Base-by-base conservation (phyloP, 2,113 vertebrate species). In the Callaeas wilsoni region DNA sequence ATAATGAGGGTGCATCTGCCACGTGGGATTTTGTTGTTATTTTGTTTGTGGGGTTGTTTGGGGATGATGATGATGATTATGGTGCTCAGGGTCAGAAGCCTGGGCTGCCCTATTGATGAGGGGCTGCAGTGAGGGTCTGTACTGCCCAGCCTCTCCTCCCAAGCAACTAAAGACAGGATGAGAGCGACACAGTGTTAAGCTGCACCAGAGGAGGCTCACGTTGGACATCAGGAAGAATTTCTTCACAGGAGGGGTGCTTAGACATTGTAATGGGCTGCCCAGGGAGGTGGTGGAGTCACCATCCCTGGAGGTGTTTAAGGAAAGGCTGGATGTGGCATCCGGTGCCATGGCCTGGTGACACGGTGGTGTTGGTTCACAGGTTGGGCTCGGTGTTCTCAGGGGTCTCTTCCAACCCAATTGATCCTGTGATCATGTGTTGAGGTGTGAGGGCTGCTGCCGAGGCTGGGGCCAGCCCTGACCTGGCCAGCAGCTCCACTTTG, bases 261-360 rank as follows among this genome's bases (percentile, higher is more conserved):
- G 62, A 10, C 16, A 10, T 26, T n/a, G 69, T 19, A 25, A 26
- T 12, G 20, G 18, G 50, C 59, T 80, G 50, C 35, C 5, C 22
- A 11, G 22, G 50, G 42, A 49, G 46, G 1, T 10, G n/a, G 15
- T 46, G 55, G 22, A 33, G 37, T 52, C 19, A 2, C 25, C 3
- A 9, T 35, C 20, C 23, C 20, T n/a, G 53, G 6, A 14, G 29
- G 16, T n/a, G n/a, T 32, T n/a, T 1, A 20, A 9, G 74, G 64
- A 23, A 2, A n/a, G n/a, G 29, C 55, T 47, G 84, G 22, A 1
- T 25, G 33, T 69, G 46, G 33, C 63, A 18, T 22, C 49, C 15
- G 1, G 42, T 50, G 76, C 50, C 37, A 3, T 3, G 35, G 21
- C 8, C 27, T 33, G 41, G 15, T 35, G 59, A 4, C 4, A 0